Evolutionary conservation across 2,797 vertebrate species (phyloP).

Genomic region (Sebastes matsubarae): DNA sequence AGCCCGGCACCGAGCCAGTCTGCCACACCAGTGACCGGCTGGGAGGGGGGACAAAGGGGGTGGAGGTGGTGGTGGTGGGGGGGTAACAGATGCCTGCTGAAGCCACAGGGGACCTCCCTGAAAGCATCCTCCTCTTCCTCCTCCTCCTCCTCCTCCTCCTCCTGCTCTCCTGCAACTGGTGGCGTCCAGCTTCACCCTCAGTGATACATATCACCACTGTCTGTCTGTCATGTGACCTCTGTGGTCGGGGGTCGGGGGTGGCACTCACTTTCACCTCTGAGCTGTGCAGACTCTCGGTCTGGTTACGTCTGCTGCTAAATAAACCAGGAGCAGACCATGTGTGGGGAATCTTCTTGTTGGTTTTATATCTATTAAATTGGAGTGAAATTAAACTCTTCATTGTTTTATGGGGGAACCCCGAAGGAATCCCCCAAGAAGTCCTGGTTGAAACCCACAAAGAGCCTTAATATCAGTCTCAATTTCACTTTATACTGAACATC

Average conservation of each 20-base stretch:
- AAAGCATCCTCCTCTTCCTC: conserved; percentile 80
- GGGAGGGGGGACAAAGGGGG: conserved; percentile 47
- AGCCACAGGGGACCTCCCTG: conserved; percentile 88
- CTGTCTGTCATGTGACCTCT: conserved; percentile 83
- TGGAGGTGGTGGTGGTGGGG: not conserved
- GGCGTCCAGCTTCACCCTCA: conserved; percentile 57
- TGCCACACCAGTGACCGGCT: conserved; percentile 58
- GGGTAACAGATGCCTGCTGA: conserved; percentile 94
- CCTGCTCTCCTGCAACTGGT: conserved; percentile 85
- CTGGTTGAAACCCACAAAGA: not conserved
- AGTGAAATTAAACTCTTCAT: not conserved
- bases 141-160: not conserved
- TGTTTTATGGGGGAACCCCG: not conserved
- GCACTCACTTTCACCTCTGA: conserved; percentile 28
- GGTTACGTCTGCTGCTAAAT: not conserved
- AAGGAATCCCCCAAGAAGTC: conserved; percentile 16
- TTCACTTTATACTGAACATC: not conserved
- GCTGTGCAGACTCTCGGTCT: conserved; percentile 18
- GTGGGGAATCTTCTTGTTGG: not conserved
- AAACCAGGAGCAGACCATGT: not conserved
- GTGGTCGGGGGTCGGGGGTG: not conserved
- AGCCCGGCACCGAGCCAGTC: conserved; percentile 47
- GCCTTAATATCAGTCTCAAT: not conserved
- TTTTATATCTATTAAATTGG: not conserved
- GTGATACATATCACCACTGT: conserved; percentile 63